A percentile compares a stretch with the other conserved stretches of the same genome.
These are phyloP conservation scores for Cyanistes caeruleus DNA, from an alignment of 2,113 vertebrate genomes.

Conservation along the genomic window DNA sequence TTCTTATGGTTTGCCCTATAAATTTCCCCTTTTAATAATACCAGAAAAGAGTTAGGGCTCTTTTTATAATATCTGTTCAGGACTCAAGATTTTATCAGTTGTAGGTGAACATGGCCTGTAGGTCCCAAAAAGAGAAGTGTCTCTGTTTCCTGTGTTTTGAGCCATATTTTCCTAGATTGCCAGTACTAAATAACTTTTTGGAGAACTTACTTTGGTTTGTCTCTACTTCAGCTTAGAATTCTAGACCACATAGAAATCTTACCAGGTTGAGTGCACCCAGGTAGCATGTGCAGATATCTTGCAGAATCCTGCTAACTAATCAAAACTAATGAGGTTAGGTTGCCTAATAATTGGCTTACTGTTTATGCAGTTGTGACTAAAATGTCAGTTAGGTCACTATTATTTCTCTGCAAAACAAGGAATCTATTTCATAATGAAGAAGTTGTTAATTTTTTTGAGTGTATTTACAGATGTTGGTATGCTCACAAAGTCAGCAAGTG, in stretches of 20 bases:
- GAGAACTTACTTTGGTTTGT: not conserved
- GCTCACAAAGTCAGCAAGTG: not conserved
- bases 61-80: not conserved
- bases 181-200: not conserved
- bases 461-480: not conserved
- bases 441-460: not conserved
- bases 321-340: not conserved
- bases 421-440: not conserved
- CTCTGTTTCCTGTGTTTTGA: not conserved
- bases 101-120: not conserved
- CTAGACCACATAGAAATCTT: not conserved
- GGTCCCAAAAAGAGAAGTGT: not conserved
- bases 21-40: not conserved
- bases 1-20: not conserved
- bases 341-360: not conserved
- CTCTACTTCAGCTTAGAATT: not conserved
- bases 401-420: not conserved
- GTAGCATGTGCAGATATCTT: not conserved
- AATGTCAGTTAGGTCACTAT: not conserved
- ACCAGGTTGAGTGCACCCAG: not conserved
- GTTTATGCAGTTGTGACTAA: not conserved
- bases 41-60: not conserved
- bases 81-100: not conserved
- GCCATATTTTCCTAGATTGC: not conserved
- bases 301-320: not conserved